These are phyloP conservation scores for Anoplolepis gracilipes DNA, from an alignment of 1,140 invertebrate species.

Conservation along the genomic window DNA sequence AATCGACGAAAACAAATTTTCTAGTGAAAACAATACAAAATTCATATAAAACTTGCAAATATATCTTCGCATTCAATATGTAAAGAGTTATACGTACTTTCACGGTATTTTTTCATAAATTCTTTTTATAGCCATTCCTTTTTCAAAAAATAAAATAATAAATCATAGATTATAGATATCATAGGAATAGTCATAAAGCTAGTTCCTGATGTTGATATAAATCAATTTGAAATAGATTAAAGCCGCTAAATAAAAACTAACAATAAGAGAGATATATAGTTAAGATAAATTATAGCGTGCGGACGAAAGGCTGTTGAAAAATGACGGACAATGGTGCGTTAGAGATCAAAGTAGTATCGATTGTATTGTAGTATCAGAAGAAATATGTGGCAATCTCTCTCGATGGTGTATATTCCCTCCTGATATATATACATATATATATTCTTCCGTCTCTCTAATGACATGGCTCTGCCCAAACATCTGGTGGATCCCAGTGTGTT, in stretches of 20 bases:
- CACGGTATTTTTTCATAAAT: neutral
- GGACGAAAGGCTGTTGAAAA: slow-evolving; percentile 31
- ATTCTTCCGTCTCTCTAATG: slow-evolving; percentile 48
- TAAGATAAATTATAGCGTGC: slow-evolving; percentile 24
- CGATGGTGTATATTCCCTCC: neutral
- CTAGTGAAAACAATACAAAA: neutral
- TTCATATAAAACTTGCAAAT: neutral
- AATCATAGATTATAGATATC: neutral
- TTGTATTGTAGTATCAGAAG: slow-evolving; percentile 17
- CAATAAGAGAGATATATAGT: slow-evolving; percentile 1
- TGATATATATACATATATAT: slow-evolving; percentile 46
- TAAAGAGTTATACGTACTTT: neutral
- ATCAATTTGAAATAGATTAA: slow-evolving; percentile 27
- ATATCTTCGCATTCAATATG: neutral
- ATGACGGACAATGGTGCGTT: neutral
- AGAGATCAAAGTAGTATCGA: slow-evolving; percentile 37
- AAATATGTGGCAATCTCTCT: neutral
- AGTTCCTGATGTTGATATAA: neutral
- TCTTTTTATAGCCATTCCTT: neutral
- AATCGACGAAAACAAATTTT: slow-evolving; percentile 10
- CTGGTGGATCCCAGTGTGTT: slow-evolving; percentile 41
- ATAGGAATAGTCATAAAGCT: neutral
- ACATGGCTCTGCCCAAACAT: slow-evolving; percentile 34
- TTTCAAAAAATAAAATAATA: slow-evolving; percentile 6
- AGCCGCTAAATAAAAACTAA: neutral